Conservation (phyloP, 2,113 vertebrate genomes). For the Penelope pileata region DNA sequence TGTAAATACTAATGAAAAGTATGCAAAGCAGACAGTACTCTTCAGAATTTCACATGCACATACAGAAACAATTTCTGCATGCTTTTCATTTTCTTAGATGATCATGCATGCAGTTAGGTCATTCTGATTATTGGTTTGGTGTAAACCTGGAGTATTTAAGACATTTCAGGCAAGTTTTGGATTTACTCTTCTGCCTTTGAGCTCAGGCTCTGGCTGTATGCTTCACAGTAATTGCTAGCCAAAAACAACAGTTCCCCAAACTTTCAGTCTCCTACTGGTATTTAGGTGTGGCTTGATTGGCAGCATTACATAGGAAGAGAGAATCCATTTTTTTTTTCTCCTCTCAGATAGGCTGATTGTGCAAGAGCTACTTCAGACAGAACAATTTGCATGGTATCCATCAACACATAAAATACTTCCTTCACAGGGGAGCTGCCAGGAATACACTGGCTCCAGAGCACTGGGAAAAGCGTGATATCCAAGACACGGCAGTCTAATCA, state of each 20-base stretch:
- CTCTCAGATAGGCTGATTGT: slow-evolving; percentile 19
- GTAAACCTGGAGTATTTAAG: not conserved
- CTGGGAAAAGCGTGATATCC: not conserved
- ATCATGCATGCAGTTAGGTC: not conserved
- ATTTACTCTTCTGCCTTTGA: not conserved
- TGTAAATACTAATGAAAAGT: slow-evolving; percentile 45
- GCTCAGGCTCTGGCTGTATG: not conserved
- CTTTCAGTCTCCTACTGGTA: slow-evolving; percentile 46
- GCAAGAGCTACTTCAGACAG: slow-evolving; percentile 53
- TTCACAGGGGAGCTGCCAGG: slow-evolving; percentile 5
- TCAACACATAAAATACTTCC: slow-evolving; percentile 55
- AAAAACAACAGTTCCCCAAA: slow-evolving; percentile 42
- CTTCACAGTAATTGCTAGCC: not conserved
- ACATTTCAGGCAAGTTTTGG: not conserved
- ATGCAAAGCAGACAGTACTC: slow-evolving; percentile 18
- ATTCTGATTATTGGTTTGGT: not conserved
- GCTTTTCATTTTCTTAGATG: not conserved
- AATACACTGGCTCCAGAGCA: not conserved
- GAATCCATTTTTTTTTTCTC: slow-evolving; percentile 6
- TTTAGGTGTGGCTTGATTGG: slow-evolving; percentile 48
- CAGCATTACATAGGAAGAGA: slow-evolving; percentile 25
- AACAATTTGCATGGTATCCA: slow-evolving; percentile 51
- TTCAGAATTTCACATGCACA: not conserved
- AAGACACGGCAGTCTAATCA: not conserved
- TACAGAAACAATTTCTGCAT: slow-evolving; percentile 19